Evolutionary conservation across 1,140 invertebrate species (phyloP), one percentile per base, ranked within the genome.

Genomic region (Temnothorax nylanderi): DNA sequence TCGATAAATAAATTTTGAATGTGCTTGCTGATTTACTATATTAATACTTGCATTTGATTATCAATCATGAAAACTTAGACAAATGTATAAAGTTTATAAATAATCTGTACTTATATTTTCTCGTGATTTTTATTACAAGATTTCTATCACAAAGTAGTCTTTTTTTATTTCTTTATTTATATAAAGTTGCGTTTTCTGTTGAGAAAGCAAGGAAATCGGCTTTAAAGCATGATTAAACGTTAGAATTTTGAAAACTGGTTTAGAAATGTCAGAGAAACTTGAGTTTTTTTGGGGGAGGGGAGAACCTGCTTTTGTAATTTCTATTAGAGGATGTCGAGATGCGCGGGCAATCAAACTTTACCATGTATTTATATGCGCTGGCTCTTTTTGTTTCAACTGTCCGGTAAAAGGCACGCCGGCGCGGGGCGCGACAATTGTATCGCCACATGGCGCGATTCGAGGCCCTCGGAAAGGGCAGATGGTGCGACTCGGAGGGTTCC

Each of bases 391-490:
- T 82, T 60, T 47, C 37, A 60, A 82, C 51, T 58, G 16, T 37
- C 21, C 65, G 16, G 6, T 44, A 58, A 71, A 74, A 82, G 34
- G 8, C 18, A 34, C 51, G 18, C 32, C 69, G 41, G n/a, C 26
- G 13, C 26, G 13, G 69, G 32, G 18, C 56, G 69, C 69, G 54
- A 75, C 80, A 84, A 84, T 84, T 84, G 80, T 84, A 84, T 47
- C 69, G 69, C 80, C 80, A 84, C 80, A 84, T 84, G 80, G 80
- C 69, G 58, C 80, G 41, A 75, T 72, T 82, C 54, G 54, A 37
- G 34, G 41, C 69, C 54, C 41, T 75, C 69, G n/a, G 26, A 62
- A 60, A 84, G 69, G 65, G 80, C 80, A 84, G 80, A 84, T 84
- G 80, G 69, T 75, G 47, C 69, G 32, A 74, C 72, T 49, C 47